Evolutionary conservation across 2,797 vertebrate genomes (phyloP).

Genomic region (Acanthopagrus latus): DNA sequence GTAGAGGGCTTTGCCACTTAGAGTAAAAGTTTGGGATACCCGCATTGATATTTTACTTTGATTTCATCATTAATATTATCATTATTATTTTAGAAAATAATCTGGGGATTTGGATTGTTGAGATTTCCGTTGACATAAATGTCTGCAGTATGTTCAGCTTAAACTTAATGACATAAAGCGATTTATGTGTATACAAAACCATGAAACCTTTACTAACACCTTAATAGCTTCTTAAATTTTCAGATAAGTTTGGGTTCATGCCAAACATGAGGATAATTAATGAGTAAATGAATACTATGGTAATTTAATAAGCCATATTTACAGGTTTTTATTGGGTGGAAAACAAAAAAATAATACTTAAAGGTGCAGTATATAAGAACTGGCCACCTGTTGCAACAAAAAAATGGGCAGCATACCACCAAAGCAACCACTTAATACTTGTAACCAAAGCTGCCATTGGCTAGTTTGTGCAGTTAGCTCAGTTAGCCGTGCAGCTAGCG

Average conservation of each 20-base stretch:
- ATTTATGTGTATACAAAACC: background rate
- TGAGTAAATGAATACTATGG: background rate
- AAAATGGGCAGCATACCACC: no score
- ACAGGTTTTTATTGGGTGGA: background rate
- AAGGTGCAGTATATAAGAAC: no score
- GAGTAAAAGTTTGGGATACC: background rate
- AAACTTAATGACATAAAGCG: background rate
- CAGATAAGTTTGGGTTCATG: background rate
- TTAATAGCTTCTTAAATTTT: background rate
- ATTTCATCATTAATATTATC: no score
- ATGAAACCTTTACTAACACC: background rate
- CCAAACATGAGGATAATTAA: background rate
- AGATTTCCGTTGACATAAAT: background rate
- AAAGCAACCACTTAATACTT: no score
- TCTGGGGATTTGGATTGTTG: background rate
- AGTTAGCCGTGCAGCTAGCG: no score
- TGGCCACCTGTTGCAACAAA: no score
- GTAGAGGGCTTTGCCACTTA: background rate
- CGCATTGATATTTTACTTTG: background rate
- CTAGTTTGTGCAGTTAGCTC: no score
- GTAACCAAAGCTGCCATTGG: no score
- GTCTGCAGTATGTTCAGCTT: background rate
- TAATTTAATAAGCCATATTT: background rate
- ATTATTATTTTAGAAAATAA: background rate
- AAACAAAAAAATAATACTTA: background rate